Base-by-base conservation (phyloP, 2,797 vertebrate species). In the Urophycis tenuis region DNA sequence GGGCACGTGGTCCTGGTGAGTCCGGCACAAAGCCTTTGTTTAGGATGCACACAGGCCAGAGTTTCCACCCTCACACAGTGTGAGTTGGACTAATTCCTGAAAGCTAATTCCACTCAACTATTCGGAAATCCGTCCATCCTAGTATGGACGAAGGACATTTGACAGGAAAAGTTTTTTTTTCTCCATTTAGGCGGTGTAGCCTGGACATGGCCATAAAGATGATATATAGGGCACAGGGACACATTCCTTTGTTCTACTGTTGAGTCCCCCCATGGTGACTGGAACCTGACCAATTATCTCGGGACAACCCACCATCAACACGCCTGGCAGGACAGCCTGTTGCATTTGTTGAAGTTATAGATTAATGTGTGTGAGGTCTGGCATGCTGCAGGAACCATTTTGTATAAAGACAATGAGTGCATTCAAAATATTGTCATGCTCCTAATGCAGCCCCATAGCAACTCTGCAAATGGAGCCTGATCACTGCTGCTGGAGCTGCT, bases 401-500 rank as follows among this genome's bases (percentile, higher is more conserved):
- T 45, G 78, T 75, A 12, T 31, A 70, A 71, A 69, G 64, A 53
- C 89, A 91, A 91, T 93, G 86, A 90, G 90, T 84, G 84, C 79
- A 87, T 90, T 88, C 71, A 81, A 84, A 80, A 87, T 86, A 84
- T 90, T 91, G 89, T 91, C 91, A 92, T 92, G 90, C 87, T n/a
- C n/a, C n/a, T n/a, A n/a, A n/a, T n/a, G n/a, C n/a, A n/a, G n/a
- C n/a, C 90, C 93, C 91, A 92, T 93, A 87, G 91, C 85, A 91
- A 93, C 92, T 92, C 84, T 86, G 87, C 89, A 90, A 87, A 87
- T 90, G 84, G 86, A 81, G 82, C 85, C 81, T 82, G 84, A 90
- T 89, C 81, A 78, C 83, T 39, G 75, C n/a, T n/a, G 67, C 88
- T 84, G 92, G 92, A 94, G 92, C 94, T 93, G 90, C 85, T 91